Percentiles rank a stretch among this genome's conserved stretches.
Evolutionary conservation across 2,888 invertebrate species (phyloP).

Genomic region (Agapostemon virescens): DNA sequence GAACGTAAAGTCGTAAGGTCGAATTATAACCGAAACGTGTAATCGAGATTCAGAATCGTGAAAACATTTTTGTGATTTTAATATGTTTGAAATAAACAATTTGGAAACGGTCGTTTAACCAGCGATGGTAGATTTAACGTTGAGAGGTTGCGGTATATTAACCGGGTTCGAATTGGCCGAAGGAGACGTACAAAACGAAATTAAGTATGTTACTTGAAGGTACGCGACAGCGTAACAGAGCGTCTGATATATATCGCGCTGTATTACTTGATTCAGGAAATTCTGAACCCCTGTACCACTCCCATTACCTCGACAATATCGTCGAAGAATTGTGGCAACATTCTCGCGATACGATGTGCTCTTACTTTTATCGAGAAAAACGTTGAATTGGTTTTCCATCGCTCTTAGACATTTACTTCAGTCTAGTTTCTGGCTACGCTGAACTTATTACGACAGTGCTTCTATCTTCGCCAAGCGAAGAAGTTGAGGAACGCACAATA

Average conservation of each 20-base stretch:
- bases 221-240: conserved; percentile 33
- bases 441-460: conserved; percentile 31
- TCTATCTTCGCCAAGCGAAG: not conserved
- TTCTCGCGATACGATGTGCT: conserved; percentile 55
- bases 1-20: too few species aligned
- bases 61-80: too few species aligned
- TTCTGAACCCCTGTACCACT: conserved; percentile 27
- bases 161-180: not conserved
- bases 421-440: conserved; percentile 28
- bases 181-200: not conserved
- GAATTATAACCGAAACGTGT: too few species aligned
- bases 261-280: conserved; percentile 38
- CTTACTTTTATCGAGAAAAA: conserved; percentile 65
- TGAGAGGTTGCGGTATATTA: not conserved
- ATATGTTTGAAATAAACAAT: too few species aligned
- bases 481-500: conserved; percentile 30
- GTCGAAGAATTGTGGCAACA: conserved; percentile 44
- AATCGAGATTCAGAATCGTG: too few species aligned
- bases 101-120: too few species aligned
- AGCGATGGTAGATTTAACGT: too few species aligned
- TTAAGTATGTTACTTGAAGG: conserved; percentile 14
- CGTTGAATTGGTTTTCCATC: conserved; percentile 62
- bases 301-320: conserved; percentile 51
- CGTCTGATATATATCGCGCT: conserved; percentile 31
- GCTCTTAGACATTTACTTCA: conserved; percentile 54